Evolutionary conservation across 2,113 vertebrate species (phyloP).

Genomic region (Etheostoma cragini): DNA sequence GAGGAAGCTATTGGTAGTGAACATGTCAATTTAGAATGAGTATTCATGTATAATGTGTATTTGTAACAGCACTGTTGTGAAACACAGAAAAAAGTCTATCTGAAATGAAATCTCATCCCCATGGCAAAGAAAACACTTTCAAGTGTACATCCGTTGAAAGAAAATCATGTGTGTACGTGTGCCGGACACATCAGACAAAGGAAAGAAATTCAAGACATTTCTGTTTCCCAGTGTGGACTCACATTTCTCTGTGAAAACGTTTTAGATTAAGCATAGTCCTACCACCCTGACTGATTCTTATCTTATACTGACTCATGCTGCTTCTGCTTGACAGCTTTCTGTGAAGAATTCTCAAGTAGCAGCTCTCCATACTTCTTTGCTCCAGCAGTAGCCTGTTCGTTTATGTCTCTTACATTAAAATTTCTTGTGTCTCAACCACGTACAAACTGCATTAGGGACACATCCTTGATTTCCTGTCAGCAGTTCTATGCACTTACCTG

Average conservation of each 20-base stretch:
- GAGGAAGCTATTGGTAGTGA: background rate
- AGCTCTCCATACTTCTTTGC: background rate
- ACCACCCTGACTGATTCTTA: constrained; percentile 17
- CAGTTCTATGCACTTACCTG: background rate
- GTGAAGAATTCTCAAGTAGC: constrained; percentile 1
- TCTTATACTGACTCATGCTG: background rate
- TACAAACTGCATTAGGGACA: background rate
- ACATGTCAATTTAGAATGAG: background rate
- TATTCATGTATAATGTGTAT: too few species aligned
- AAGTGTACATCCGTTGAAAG: background rate
- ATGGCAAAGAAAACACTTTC: background rate
- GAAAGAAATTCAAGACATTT: constrained; percentile 15
- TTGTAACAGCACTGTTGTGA: background rate
- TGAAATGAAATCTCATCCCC: background rate
- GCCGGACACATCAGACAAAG: constrained; percentile 22
- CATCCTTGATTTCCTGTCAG: background rate
- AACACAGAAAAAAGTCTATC: constrained; percentile 18
- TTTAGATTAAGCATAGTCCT: constrained; percentile 20
- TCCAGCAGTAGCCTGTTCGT: background rate
- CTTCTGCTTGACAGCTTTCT: constrained; percentile 30
- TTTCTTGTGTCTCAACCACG: background rate
- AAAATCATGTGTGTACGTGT: background rate
- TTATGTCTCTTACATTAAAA: background rate
- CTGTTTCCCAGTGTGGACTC: constrained; percentile 19
- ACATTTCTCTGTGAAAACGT: constrained; percentile 20